These are phyloP conservation scores for Stegophylla sp. DNA, from an alignment of 2,888 invertebrate genomes.

Conservation along the genomic window DNA sequence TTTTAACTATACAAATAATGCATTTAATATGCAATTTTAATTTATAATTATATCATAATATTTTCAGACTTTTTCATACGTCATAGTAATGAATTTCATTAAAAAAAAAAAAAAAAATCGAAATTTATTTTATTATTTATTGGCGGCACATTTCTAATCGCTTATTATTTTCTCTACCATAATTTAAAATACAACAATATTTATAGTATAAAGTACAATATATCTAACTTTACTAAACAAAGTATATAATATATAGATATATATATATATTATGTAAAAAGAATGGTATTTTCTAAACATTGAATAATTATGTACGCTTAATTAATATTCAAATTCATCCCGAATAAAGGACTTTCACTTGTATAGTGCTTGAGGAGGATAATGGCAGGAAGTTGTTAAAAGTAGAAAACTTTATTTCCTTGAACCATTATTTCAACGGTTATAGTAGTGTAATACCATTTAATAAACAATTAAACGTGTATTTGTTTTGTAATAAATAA, in stretches of 20 bases:
- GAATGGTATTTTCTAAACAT: neutral
- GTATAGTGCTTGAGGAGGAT: slow-evolving; percentile 7
- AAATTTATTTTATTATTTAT: no score
- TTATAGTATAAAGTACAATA: neutral
- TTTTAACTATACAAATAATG: no score
- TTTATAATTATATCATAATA: no score
- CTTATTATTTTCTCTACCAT: no score
- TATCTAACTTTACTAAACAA: neutral
- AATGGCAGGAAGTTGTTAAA: slow-evolving; percentile 46
- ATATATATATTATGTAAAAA: neutral
- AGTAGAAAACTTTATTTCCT: slow-evolving; percentile 36
- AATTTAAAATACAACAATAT: neutral
- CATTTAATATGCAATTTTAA: no score
- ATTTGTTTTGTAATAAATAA: no score
- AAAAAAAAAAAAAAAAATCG: no score
- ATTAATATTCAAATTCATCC: slow-evolving; percentile 42
- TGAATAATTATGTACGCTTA: slow-evolving; percentile 22
- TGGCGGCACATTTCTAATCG: no score
- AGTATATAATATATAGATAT: neutral
- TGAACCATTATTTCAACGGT: neutral
- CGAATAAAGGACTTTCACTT: slow-evolving; percentile 33
- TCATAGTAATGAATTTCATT: no score
- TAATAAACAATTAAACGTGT: neutral
- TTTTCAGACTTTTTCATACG: no score
- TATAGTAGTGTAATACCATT: neutral